These are phyloP conservation scores for Tachystola acroxantha DNA, from an alignment of 2,888 invertebrate genomes.

Conservation along the genomic window DNA sequence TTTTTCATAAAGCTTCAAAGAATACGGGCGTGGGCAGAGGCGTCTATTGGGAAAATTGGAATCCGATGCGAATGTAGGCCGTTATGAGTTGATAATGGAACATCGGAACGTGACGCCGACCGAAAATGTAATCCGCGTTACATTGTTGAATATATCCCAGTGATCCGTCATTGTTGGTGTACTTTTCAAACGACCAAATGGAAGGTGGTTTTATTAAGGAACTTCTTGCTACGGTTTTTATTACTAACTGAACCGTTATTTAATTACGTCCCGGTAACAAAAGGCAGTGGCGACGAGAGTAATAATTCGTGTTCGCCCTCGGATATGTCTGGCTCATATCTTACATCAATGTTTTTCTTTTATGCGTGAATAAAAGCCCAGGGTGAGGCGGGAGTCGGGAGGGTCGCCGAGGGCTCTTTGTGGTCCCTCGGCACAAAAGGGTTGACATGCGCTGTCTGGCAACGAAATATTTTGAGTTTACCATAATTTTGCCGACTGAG, in stretches of 20 bases:
- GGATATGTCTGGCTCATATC: constrained; percentile 41
- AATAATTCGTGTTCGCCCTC: constrained; percentile 42
- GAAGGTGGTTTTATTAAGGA: constrained; percentile 7
- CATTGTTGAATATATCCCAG: constrained; percentile 3
- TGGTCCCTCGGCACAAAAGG: constrained; percentile 46
- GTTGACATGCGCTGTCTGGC: constrained; percentile 40
- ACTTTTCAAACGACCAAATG: constrained; percentile 3
- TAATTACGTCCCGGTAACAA: constrained; percentile 30
- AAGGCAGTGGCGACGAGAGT: constrained; percentile 36
- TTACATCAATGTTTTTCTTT: constrained; percentile 59
- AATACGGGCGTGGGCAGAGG: not conserved
- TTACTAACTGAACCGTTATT: constrained; percentile 20
- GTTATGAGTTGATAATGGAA: constrained; percentile 33
- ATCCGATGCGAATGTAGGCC: not conserved
- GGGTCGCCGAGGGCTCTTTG: constrained; percentile 42
- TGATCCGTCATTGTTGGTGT: constrained; percentile 12
- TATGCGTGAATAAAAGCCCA: constrained; percentile 40
- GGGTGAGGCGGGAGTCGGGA: constrained; percentile 33
- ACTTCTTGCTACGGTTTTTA: constrained; percentile 8
- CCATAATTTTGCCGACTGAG: constrained; percentile 17
- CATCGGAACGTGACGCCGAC: constrained; percentile 43
- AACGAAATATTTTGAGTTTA: constrained; percentile 15
- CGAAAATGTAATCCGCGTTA: constrained; percentile 35
- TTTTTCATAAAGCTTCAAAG: not conserved
- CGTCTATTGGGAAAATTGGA: not conserved